Conservation (phyloP, 2,113 vertebrate species). For the Oryzias curvinotus region DNA sequence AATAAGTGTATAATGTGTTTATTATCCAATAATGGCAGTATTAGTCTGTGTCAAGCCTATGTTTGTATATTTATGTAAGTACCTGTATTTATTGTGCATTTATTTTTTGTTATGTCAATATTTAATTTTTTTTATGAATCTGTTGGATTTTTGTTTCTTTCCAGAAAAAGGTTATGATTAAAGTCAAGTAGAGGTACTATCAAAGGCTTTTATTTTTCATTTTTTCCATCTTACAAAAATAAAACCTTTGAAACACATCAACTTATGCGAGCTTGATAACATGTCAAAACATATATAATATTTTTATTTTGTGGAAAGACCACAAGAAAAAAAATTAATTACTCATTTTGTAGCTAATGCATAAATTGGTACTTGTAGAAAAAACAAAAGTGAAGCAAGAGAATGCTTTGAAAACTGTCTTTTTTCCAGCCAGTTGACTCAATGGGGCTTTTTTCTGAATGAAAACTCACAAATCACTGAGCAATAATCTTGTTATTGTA, state of each 20-base stretch:
- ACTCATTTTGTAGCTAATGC: conserved; percentile 10
- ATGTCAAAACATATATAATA: background rate
- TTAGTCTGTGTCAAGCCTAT: conserved; percentile 85
- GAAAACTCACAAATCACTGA: conserved; percentile 55
- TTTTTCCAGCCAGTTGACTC: conserved; percentile 16
- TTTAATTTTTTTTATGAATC: conserved; percentile 89
- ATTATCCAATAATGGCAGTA: conserved; percentile 82
- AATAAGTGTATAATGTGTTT: conserved; percentile 70
- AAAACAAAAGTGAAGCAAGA: background rate
- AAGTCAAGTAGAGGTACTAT: conserved; percentile 83
- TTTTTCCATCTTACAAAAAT: conserved; percentile 60
- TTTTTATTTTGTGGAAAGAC: background rate
- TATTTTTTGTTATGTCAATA: conserved; percentile 83
- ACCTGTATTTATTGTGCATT: conserved; percentile 96
- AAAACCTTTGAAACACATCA: conserved; percentile 19
- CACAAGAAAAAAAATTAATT: background rate
- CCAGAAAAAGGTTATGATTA: conserved; percentile 81
- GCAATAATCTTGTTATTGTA: conserved; percentile 55
- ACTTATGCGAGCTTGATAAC: background rate
- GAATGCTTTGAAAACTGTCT: conserved; percentile 26
- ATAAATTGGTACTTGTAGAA: too few relatives aligned
- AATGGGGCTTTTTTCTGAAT: conserved; percentile 46
- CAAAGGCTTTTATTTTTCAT: conserved; percentile 63
- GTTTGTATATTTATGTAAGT: conserved; percentile 94
- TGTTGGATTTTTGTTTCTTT: conserved; percentile 83